Evolutionary conservation across 2,113 vertebrate genomes (phyloP).

Genomic region (Anhinga rufa): DNA sequence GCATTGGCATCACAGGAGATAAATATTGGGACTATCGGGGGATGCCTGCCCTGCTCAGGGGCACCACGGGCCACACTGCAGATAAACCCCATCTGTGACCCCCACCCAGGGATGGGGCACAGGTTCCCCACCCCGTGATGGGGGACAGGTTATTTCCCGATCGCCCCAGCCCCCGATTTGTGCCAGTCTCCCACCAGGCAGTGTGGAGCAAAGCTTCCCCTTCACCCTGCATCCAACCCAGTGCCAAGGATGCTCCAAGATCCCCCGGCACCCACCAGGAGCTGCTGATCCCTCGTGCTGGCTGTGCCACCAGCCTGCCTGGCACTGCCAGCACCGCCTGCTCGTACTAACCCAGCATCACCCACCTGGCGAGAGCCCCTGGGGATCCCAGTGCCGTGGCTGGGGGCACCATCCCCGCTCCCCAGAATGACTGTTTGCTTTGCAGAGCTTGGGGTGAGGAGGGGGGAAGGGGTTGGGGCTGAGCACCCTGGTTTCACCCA

Average conservation of each 20-base stretch:
- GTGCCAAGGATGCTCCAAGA: neutral
- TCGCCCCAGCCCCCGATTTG: neutral
- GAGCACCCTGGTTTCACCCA: neutral
- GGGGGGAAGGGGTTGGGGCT: neutral
- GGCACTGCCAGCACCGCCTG: neutral
- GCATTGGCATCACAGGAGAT: rapidly evolving
- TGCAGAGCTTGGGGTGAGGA: neutral
- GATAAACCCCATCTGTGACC: neutral
- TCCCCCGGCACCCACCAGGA: neutral
- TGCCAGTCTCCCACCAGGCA: neutral
- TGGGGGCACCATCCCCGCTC: rapidly evolving
- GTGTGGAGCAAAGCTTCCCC: neutral
- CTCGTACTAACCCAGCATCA: neutral
- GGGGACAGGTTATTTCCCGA: neutral
- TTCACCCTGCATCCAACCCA: neutral
- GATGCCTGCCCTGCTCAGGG: neutral
- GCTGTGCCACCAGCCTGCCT: neutral
- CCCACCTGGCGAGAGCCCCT: neutral
- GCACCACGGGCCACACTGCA: neutral
- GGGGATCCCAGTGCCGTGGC: neutral
- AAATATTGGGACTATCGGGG: neutral
- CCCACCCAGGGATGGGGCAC: too few species aligned
- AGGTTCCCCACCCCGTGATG: rapidly evolving
- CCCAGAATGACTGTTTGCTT: neutral
- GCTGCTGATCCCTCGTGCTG: neutral